phyloP scores from a whole-genome alignment of 2,797 vertebrate species.

The Malacoraja senta region DNA sequence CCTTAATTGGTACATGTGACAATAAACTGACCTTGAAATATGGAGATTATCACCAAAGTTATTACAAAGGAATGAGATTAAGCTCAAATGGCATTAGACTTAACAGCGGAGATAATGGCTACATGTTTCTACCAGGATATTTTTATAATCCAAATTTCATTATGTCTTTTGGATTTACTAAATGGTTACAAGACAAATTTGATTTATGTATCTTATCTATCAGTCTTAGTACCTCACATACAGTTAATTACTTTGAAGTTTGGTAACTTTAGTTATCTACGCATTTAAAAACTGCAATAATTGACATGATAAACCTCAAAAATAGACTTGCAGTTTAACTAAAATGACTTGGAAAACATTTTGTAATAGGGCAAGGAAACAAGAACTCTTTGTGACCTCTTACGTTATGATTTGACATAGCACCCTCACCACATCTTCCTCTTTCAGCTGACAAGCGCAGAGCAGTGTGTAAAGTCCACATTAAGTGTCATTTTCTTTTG shows the following conservation, averaged over 20 bases:
- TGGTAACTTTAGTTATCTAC: background rate
- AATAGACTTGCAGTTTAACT: background rate
- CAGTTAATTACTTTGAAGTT: background rate
- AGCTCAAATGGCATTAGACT: background rate
- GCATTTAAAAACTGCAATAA: background rate
- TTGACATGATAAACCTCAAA: background rate
- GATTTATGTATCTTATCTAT: background rate
- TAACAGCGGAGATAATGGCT: background rate
- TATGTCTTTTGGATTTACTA: background rate
- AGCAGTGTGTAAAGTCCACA: background rate
- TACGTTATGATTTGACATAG: constrained; percentile 10
- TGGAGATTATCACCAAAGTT: background rate
- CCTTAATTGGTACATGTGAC: too few relatives aligned
- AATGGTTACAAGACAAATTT: background rate
- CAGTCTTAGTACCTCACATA: background rate
- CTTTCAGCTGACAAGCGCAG: background rate
- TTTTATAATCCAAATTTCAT: background rate
- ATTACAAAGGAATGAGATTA: too few relatives aligned
- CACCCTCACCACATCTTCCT: background rate
- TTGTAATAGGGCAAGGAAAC: background rate
- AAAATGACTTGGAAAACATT: background rate
- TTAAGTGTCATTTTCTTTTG: too few relatives aligned
- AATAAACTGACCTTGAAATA: too few relatives aligned
- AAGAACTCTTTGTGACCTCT: background rate
- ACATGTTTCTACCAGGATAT: background rate